phyloP scores from a whole-genome alignment of 92 coral and sea anemone species.

The Umimayanthus kanabou region DNA sequence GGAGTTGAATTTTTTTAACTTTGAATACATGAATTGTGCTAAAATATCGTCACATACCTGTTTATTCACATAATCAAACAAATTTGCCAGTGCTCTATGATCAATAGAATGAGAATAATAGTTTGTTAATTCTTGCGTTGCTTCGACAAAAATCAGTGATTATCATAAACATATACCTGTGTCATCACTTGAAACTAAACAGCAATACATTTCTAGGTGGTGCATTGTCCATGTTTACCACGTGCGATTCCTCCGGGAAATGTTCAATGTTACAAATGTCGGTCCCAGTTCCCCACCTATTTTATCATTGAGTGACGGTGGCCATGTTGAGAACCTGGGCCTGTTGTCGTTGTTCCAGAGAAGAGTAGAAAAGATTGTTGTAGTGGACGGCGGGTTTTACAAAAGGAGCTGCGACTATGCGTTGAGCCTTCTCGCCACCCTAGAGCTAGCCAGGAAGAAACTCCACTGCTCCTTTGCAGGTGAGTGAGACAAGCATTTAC shows the following conservation, averaged over 20 bases:
- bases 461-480: conserved; percentile 82
- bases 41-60: no score
- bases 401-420: conserved; percentile 33
- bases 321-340: conserved; percentile 85
- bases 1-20: no score
- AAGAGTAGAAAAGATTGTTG: conserved; percentile 61
- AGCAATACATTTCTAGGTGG: conserved; percentile 57
- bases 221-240: conserved; percentile 74
- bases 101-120: no score
- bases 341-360: conserved; percentile 67
- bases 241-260: conserved; percentile 75
- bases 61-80: no score
- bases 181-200: no score
- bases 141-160: no score
- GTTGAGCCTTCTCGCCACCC: conserved; percentile 42
- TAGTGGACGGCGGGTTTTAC: conserved; percentile 66
- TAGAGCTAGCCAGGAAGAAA: conserved; percentile 72
- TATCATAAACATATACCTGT: no score
- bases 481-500: not conserved
- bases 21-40: no score
- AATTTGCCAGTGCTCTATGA: no score
- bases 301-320: conserved; percentile 77
- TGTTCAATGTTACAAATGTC: conserved; percentile 55
- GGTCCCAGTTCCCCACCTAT: conserved; percentile 87
- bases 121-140: no score